Evolutionary conservation across 2,888 invertebrate species (phyloP).

Genomic region (Anthrax anthrax): DNA sequence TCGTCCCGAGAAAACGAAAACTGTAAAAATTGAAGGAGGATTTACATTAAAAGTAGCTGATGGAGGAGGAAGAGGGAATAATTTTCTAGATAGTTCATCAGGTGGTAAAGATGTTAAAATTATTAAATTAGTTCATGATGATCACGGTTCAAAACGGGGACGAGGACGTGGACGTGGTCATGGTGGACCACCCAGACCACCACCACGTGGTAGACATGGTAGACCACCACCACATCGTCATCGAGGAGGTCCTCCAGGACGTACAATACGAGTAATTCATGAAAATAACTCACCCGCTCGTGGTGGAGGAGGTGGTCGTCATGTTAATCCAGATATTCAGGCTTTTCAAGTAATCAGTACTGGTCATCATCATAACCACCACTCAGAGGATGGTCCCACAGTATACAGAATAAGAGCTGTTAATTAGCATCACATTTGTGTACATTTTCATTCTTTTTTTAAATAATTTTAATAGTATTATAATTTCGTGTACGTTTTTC

Average conservation of each 20-base stretch:
- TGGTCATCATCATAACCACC: too few relatives aligned
- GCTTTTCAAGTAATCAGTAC: not conserved
- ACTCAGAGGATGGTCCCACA: too few relatives aligned
- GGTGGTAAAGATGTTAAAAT: too few relatives aligned
- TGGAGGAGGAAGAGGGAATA: not conserved
- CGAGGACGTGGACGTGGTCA: not conserved
- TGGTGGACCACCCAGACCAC: too few relatives aligned
- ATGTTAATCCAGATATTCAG: not conserved
- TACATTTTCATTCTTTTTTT: too few relatives aligned
- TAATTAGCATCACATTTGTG: too few relatives aligned
- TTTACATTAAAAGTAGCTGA: not conserved
- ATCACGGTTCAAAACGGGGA: not conserved
- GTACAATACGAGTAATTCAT: constrained; percentile 1
- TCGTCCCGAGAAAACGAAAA: not conserved
- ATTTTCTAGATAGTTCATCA: too few relatives aligned
- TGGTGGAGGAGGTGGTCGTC: not conserved
- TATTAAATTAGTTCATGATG: too few relatives aligned
- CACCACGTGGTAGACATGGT: not conserved
- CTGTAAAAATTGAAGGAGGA: not conserved
- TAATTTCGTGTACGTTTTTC: too few relatives aligned
- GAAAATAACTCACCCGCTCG: not conserved
- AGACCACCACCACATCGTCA: not conserved
- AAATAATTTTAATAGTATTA: too few relatives aligned
- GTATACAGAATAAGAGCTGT: too few relatives aligned
- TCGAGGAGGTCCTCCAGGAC: not conserved